phyloP scores from a whole-genome alignment of 2,113 vertebrate species.

The Mesembrinibis cayennensis region DNA sequence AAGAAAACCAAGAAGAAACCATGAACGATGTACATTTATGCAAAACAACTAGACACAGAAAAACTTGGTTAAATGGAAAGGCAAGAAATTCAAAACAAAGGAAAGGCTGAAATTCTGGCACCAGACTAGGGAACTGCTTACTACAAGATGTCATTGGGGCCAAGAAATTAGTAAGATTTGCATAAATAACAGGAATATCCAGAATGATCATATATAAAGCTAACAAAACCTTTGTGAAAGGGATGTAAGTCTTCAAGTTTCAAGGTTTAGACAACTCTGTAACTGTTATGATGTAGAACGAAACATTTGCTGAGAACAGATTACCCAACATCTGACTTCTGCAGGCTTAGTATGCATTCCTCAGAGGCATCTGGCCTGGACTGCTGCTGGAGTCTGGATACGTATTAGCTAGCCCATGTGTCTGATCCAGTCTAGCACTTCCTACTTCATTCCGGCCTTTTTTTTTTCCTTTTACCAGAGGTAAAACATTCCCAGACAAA shows the following conservation, averaged over 20 bases:
- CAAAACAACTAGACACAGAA: background rate
- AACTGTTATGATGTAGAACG: background rate
- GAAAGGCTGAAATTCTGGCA: background rate
- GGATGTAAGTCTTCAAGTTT: background rate
- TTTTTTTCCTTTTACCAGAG: rapidly evolving
- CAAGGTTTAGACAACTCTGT: background rate
- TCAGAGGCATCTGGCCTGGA: background rate
- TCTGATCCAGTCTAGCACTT: background rate
- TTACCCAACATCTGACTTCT: background rate
- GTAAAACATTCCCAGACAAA: background rate
- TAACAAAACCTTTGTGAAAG: background rate
- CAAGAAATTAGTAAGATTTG: background rate
- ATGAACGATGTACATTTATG: background rate
- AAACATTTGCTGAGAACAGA: background rate
- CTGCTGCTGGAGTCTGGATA: background rate
- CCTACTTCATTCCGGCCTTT: background rate
- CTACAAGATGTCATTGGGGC: background rate
- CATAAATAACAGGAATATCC: background rate
- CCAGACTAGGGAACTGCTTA: background rate
- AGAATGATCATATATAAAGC: background rate
- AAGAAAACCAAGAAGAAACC: background rate
- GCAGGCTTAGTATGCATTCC: background rate
- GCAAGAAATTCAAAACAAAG: background rate
- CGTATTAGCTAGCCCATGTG: background rate
- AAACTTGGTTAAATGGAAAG: background rate